These are phyloP conservation scores for Diadegma fenestrale DNA, from an alignment of 2,888 invertebrate species.

Conservation along the genomic window DNA sequence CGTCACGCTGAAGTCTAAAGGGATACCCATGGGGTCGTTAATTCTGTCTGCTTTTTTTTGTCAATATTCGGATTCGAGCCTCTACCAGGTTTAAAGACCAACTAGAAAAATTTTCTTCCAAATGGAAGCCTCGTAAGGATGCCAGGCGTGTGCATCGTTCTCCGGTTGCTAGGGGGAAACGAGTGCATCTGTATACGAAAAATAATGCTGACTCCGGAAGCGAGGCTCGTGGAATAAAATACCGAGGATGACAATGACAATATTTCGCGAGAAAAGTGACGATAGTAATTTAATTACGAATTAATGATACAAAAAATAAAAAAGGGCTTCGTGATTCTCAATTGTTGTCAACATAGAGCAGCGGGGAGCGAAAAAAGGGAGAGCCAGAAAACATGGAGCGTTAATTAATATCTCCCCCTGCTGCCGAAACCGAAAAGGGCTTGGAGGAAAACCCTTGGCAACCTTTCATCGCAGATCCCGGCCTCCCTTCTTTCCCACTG, in stretches of 20 bases:
- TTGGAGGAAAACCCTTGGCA: constrained; percentile 47
- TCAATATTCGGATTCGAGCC: background rate
- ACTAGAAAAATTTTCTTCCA: background rate
- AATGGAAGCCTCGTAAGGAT: background rate
- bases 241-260: background rate
- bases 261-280: background rate
- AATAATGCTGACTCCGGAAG: background rate
- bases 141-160: background rate
- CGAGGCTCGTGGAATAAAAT: too few relatives aligned
- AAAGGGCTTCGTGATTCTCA: background rate
- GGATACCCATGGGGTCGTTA: background rate
- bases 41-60: background rate
- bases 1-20: background rate
- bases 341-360: background rate
- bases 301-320: background rate
- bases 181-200: background rate
- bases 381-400: constrained; percentile 51
- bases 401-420: constrained; percentile 61
- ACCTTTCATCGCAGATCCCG: constrained; percentile 48
- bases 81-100: background rate
- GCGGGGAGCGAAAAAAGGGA: background rate
- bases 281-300: background rate
- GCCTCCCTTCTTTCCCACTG: constrained; percentile 12
- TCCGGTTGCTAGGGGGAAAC: background rate
- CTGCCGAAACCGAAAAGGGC: constrained; percentile 15